phyloP scores from a whole-genome alignment of 2,888 invertebrate genomes.

The Aproaerema taeniolella region DNA sequence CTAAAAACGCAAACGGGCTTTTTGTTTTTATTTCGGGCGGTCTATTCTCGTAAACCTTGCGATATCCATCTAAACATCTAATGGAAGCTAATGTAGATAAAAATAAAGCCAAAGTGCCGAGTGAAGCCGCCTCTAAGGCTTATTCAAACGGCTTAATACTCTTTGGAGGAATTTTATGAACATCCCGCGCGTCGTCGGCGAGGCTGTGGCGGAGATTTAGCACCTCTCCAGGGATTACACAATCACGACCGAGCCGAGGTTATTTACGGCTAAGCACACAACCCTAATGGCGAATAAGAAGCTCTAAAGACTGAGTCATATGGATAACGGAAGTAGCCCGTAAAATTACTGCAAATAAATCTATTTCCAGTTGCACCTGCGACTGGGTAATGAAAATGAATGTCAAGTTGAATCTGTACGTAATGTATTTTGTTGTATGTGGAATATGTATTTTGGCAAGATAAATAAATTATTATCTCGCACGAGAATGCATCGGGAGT shows the following conservation, averaged over 20 bases:
- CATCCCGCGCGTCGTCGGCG: slow-evolving; percentile 1
- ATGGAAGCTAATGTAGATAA: slow-evolving; percentile 1
- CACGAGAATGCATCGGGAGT: too few relatives aligned
- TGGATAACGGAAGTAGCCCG: neutral
- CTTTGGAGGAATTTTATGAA: neutral
- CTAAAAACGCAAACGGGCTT: slow-evolving; percentile 2
- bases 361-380: slow-evolving; percentile 1
- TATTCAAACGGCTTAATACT: neutral
- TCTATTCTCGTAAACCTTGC: neutral
- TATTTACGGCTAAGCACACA: slow-evolving; percentile 2
- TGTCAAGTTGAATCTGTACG: too few relatives aligned
- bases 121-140: neutral
- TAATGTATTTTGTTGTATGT: too few relatives aligned
- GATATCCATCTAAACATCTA: slow-evolving; percentile 3
- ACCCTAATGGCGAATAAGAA: slow-evolving; percentile 6
- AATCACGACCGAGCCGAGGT: slow-evolving; percentile 1
- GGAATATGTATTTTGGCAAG: too few relatives aligned
- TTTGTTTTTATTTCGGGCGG: slow-evolving; percentile 1
- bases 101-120: slow-evolving; percentile 3
- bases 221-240: slow-evolving; percentile 6
- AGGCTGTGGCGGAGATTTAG: slow-evolving; percentile 7
- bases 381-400: neutral
- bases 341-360: slow-evolving; percentile 1
- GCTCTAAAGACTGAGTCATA: neutral
- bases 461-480: too few relatives aligned